phyloP scores from a whole-genome alignment of 2,113 vertebrate species.

The Ranitomeya variabilis region DNA sequence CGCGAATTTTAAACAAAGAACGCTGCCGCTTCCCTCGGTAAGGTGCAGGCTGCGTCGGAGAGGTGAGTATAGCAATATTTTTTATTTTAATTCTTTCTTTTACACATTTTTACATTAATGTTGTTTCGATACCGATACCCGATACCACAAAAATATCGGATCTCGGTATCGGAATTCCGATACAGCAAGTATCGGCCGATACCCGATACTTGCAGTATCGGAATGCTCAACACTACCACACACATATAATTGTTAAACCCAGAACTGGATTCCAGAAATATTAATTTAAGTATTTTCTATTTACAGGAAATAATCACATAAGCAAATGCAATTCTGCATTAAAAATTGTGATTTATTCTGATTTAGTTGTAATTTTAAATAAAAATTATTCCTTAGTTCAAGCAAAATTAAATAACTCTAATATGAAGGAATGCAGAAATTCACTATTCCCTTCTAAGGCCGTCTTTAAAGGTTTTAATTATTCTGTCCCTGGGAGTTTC shows the following conservation, averaged over 20 bases:
- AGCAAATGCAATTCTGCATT: background rate
- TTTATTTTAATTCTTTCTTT: too few species aligned
- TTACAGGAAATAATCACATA: background rate
- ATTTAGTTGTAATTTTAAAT: background rate
- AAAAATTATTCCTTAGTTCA: slow-evolving; percentile 1
- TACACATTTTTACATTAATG: too few species aligned
- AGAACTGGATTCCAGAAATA: background rate
- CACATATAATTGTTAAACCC: background rate
- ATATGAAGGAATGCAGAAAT: slow-evolving; percentile 44
- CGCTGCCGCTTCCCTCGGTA: too few species aligned
- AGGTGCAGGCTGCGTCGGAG: too few species aligned
- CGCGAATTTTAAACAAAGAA: too few species aligned
- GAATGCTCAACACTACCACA: too few species aligned
- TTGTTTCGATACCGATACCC: too few species aligned
- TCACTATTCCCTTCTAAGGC: slow-evolving; percentile 49
- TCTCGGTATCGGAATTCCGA: too few species aligned
- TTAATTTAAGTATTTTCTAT: background rate
- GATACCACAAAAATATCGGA: too few species aligned
- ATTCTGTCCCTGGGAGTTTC: slow-evolving; percentile 61
- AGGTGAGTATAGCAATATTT: too few species aligned
- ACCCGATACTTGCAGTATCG: too few species aligned
- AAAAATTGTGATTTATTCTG: background rate
- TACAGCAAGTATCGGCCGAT: too few species aligned
- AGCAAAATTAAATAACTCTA: slow-evolving; percentile 29
- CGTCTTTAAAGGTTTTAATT: slow-evolving; percentile 55